These are phyloP conservation scores for Peromyscus nudipes DNA, from an alignment of 2,797 vertebrate genomes.

Conservation along the genomic window DNA sequence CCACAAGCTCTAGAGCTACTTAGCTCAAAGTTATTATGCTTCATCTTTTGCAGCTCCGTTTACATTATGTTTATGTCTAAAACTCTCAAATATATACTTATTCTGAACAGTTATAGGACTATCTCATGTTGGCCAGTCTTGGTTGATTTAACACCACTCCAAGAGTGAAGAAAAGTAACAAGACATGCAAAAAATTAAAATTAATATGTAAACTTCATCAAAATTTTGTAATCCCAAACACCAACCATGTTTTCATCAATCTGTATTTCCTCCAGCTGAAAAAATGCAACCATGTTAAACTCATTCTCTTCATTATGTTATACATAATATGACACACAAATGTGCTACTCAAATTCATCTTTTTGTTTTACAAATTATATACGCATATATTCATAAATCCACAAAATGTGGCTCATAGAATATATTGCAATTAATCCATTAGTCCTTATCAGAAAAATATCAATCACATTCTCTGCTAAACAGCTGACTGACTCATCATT, in stretches of 20 bases:
- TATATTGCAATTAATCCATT: not conserved
- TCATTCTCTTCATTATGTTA: not conserved
- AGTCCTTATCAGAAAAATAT: not conserved
- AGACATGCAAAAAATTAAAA: not conserved
- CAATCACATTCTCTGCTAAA: conserved; percentile 16
- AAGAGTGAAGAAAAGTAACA: conserved; percentile 21
- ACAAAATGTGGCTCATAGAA: not conserved
- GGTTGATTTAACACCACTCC: not conserved
- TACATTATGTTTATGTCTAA: not conserved
- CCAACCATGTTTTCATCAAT: not conserved
- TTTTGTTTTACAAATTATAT: not conserved
- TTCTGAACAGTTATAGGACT: not conserved
- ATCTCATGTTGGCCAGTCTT: not conserved
- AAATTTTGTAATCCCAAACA: not conserved
- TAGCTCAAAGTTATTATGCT: conserved; percentile 12
- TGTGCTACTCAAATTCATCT: not conserved
- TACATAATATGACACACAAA: not conserved
- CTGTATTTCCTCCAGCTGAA: not conserved
- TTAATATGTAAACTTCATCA: not conserved
- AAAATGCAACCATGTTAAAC: not conserved
- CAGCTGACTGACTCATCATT: not conserved
- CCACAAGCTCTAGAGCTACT: not conserved
- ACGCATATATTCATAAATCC: not conserved
- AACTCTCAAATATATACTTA: not conserved
- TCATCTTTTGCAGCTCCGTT: conserved; percentile 22